Conservation (phyloP, 1,140 invertebrate genomes). For the Drosophila pseudoananassae region DNA sequence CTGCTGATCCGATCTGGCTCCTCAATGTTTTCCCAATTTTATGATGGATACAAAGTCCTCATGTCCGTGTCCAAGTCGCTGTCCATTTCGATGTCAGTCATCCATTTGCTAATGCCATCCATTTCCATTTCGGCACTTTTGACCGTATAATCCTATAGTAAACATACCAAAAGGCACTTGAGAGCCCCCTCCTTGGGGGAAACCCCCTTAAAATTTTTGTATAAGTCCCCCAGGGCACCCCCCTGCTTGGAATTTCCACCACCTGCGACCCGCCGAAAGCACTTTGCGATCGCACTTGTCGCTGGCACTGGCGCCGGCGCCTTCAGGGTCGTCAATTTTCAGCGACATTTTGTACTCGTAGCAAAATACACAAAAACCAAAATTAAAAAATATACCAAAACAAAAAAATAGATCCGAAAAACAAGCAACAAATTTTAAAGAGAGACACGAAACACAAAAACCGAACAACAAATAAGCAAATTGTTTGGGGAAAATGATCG, state of each 20-base stretch:
- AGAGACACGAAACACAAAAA: conserved; percentile 13
- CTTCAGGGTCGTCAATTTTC: conserved; percentile 64
- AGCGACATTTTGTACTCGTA: conserved; percentile 52
- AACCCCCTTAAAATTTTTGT: background rate
- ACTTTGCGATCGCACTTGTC: conserved; percentile 46
- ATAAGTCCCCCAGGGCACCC: too few relatives aligned
- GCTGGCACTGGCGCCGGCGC: conserved; percentile 52
- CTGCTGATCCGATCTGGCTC: background rate
- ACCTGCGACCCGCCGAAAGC: background rate
- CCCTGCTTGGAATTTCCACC: background rate
- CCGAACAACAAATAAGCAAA: conserved; percentile 17
- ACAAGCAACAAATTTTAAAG: conserved; percentile 3
- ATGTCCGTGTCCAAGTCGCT: conserved; percentile 7
- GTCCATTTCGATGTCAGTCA: conserved; percentile 18
- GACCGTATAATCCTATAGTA: conserved; percentile 30
- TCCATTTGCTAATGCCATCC: conserved; percentile 35
- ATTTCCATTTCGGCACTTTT: conserved; percentile 39
- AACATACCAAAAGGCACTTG: conserved; percentile 30
- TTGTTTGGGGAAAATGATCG: conserved; percentile 46
- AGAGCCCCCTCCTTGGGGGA: conserved; percentile 25
- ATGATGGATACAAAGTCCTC: conserved; percentile 24
- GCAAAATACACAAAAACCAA: conserved; percentile 18
- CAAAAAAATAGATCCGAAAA: conserved; percentile 4
- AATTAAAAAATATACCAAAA: background rate
- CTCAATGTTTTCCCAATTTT: conserved; percentile 6